Base-by-base conservation (phyloP, 1,140 invertebrate genomes). In the Bactericera cockerelli region DNA sequence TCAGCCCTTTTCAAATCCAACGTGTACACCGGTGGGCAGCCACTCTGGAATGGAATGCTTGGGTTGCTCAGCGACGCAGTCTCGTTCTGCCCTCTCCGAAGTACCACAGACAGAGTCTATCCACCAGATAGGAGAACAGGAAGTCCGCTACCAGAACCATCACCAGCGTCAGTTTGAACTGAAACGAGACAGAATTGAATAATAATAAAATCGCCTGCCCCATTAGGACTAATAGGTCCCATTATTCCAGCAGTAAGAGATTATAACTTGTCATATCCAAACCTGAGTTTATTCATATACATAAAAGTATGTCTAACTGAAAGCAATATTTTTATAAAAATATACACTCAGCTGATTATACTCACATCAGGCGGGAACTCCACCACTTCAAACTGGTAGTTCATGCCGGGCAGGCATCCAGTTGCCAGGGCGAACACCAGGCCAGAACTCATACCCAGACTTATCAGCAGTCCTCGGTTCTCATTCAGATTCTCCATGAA, bases 401-500 rank as follows among this genome's bases (percentile, higher is more conserved):
- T 81, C 38, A 94, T 72, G 54, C 87, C 83, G 1, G 91, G 87
- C 26, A 91, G 67, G 14, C 85, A 60, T 57, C 89, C 87, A 57
- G 84, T 76, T 8, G 87, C 83, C 31, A 95, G 72, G 21, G 80
- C 78, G 55, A 93, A 71, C 42, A 95, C 83, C 19, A 82, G 77
- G 39, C 74, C 76, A 19, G 81, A 49, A 49, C 42, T 49, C 42
- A 49, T 6, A 49, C 42, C 42, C 22, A 49, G 24, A 26, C 90
- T 93, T 74, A 92, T 96, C 63, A 99, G 73, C 57, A 99, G 76
- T 24, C 91, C 82, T 67, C 86, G 89, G 74, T 99, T 99, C 67
- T 96, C 87, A 16, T 70, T 70, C 58, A 99, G 75, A 74, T 90
- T 90, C 72, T 98, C 93, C 97, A 99, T 99, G 67, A 93, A 99